A percentile compares a stretch with the other conserved stretches of the same genome.
Evolutionary conservation across 2,797 vertebrate species (phyloP).

Genomic region (Poeciliopsis paucimaculata): DNA sequence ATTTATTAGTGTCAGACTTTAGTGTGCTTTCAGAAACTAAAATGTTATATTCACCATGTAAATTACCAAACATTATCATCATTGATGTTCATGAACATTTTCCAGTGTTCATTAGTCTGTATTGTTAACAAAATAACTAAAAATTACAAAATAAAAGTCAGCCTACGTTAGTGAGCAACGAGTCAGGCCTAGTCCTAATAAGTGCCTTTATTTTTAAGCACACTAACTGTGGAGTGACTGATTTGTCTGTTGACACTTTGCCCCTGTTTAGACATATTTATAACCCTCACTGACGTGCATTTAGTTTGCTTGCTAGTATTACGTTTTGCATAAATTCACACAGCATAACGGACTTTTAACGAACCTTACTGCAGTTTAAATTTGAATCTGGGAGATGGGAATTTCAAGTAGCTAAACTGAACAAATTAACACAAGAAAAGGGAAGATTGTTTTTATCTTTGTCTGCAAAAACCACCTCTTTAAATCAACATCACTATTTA

Average conservation of each 20-base stretch:
- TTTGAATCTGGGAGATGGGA: neutral
- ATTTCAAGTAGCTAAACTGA: neutral
- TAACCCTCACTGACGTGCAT: neutral
- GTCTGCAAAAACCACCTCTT: neutral
- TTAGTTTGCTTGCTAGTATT: constrained; percentile 8
- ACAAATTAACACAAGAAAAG: neutral
- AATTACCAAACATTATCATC: constrained; percentile 19
- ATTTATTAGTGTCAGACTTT: neutral
- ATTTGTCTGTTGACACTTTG: neutral
- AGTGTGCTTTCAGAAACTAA: neutral
- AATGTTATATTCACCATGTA: constrained; percentile 5
- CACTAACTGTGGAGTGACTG: neutral
- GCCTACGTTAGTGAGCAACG: constrained; percentile 6
- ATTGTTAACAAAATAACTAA: constrained; percentile 23
- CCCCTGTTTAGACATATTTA: neutral
- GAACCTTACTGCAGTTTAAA: neutral
- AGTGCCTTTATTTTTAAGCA: constrained; percentile 28
- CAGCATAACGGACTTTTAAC: neutral
- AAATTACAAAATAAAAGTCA: constrained; percentile 7
- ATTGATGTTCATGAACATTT: neutral
- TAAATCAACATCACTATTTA: neutral
- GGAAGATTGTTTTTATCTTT: neutral
- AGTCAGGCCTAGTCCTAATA: constrained; percentile 22
- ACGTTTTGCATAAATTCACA: constrained; percentile 12
- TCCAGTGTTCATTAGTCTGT: constrained; percentile 6